phyloP scores from a whole-genome alignment of 2,888 invertebrate species.

The Ophion obscuratus region DNA sequence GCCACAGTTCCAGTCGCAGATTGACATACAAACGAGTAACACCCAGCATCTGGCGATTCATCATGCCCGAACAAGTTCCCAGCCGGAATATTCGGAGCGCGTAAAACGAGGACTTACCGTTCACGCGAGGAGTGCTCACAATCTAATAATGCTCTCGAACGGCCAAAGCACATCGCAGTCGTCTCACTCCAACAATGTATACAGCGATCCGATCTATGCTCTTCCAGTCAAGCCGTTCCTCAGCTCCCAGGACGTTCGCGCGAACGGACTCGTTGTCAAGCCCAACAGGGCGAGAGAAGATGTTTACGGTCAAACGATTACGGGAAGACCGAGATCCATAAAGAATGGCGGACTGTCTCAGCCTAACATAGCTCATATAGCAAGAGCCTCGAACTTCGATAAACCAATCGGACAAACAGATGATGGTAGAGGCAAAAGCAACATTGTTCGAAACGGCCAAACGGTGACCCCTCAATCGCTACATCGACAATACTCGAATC shows the following conservation, averaged over 20 bases:
- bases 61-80: conserved; percentile 79
- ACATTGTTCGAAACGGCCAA: conserved; percentile 46
- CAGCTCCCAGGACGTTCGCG: conserved; percentile 81
- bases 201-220: conserved; percentile 81
- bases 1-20: conserved; percentile 77
- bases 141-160: conserved; percentile 70
- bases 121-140: conserved; percentile 76
- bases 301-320: conserved; percentile 61
- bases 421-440: conserved; percentile 37
- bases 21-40: conserved; percentile 73
- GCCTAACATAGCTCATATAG: conserved; percentile 71
- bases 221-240: conserved; percentile 82
- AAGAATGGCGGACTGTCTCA: conserved; percentile 74
- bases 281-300: conserved; percentile 66
- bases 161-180: conserved; percentile 57
- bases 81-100: conserved; percentile 75
- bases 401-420: conserved; percentile 23
- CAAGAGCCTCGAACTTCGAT: conserved; percentile 50
- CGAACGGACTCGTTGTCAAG: conserved; percentile 75
- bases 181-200: conserved; percentile 72
- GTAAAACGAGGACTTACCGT: conserved; percentile 29
- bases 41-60: conserved; percentile 54
- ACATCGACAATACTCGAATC: conserved; percentile 80
- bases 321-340: conserved; percentile 68
- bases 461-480: conserved; percentile 56